Evolutionary conservation across 2,113 vertebrate species (phyloP).

Genomic region (Corvus hawaiiensis): DNA sequence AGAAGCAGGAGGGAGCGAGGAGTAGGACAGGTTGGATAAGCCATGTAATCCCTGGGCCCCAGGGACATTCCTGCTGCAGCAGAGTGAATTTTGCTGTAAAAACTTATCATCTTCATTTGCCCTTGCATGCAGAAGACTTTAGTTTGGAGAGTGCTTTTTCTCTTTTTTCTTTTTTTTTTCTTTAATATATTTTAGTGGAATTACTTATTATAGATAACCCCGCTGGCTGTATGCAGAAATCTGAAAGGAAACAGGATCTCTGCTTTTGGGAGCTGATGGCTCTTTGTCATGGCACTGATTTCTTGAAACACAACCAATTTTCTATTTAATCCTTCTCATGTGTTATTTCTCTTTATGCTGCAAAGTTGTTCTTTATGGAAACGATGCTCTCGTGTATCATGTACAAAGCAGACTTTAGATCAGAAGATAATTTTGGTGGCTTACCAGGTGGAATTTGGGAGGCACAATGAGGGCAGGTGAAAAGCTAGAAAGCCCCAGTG

Average conservation of each 20-base stretch:
- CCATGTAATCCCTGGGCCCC: not conserved
- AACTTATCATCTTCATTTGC: not conserved
- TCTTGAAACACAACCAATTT: not conserved
- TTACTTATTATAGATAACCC: not conserved
- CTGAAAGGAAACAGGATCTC: not conserved
- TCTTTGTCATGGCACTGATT: not conserved
- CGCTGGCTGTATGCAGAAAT: not conserved
- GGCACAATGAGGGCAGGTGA: not conserved
- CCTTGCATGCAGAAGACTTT: not conserved
- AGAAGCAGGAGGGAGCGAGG: not conserved
- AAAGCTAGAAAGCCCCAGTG: not conserved
- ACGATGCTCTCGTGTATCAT: not conserved
- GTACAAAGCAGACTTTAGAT: not conserved
- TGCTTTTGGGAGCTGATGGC: not conserved
- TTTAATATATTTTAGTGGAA: not conserved
- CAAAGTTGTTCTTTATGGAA: not conserved
- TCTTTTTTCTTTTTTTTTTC: fast-evolving
- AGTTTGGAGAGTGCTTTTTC: not conserved
- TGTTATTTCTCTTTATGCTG: not conserved
- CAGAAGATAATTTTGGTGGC: not conserved
- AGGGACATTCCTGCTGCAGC: not conserved
- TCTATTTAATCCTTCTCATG: not conserved
- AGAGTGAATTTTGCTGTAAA: not conserved
- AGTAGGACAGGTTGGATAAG: not conserved
- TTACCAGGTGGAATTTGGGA: not conserved